Evolutionary conservation across 2,888 invertebrate genomes (phyloP), one percentile per base, ranked within the genome.

Genomic region (Plagodis dolabraria): DNA sequence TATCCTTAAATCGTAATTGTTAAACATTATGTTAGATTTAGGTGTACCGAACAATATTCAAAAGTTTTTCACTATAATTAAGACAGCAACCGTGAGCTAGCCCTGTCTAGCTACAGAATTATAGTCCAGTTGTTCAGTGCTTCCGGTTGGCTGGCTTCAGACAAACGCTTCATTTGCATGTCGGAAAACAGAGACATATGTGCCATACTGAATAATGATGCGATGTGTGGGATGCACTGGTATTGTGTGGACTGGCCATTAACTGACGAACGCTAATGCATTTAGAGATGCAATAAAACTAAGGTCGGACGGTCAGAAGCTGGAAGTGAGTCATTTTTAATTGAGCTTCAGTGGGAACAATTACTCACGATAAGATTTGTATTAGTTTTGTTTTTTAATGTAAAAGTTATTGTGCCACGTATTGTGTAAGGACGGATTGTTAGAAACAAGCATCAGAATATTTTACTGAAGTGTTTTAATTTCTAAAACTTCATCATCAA

Each of bases 131-230:
- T 38, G 43, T 42, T 42, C 42, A 42, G 10, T 44, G 22, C 47
- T 53, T 53, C 50, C 59, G 53, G 59, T 63, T 33, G 50, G 54
- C 56, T 57, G 34, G 57, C 47, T 45, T 43, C 47, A 35, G 47
- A 51, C 63, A 51, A 57, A 47, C 55, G 45, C 9, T 33, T 49
- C 52, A 59, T 57, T 56, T 60, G 57, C 57, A 57, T 64, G 60
- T 53, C 47, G 50, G 68, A 69, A 73, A 72, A 75, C 68, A 55
- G 44, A 60, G 55, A 60, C 59, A 50, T 70, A 72, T 66, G 71
- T 72, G 71, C 74, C 68, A 63, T 66, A 64, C 71, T 74, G 76
- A 76, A 71, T 77, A 71, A 78, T 76, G 76, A 76, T 76, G 70
- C 70, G 69, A 68, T 65, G 66, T 53, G 67, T 65, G 67, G 66